Evolutionary conservation across 2,113 vertebrate genomes (phyloP).

Genomic region (Diglossa brunneiventris): DNA sequence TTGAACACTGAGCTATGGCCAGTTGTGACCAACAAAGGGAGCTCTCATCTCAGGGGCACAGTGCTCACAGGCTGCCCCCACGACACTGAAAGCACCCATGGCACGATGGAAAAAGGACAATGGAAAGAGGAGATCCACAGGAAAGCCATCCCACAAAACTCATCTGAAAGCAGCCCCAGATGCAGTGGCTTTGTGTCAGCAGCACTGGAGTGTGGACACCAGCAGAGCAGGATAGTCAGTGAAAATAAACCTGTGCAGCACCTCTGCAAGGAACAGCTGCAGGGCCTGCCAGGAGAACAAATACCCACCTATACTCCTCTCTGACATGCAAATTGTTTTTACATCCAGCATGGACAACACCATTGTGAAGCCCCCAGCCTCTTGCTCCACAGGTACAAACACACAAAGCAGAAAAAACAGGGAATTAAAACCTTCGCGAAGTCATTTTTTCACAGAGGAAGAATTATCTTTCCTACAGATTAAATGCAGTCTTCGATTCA

Average conservation of each 20-base stretch:
- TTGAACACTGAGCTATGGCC: not conserved
- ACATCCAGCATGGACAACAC: not conserved
- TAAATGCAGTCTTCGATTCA: not conserved
- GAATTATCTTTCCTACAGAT: not conserved
- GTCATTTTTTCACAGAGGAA: not conserved
- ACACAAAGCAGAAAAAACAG: accelerated
- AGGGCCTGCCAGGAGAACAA: not conserved
- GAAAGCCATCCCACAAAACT: not conserved
- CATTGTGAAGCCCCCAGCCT: not conserved
- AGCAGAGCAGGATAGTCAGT: not conserved
- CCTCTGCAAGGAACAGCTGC: not conserved
- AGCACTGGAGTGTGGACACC: accelerated
- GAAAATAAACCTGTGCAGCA: not conserved
- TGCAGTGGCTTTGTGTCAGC: not conserved
- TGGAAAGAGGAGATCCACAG: not conserved
- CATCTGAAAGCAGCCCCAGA: not conserved
- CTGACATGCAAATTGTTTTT: not conserved
- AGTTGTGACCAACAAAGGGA: not conserved
- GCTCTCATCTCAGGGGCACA: not conserved
- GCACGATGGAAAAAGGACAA: not conserved
- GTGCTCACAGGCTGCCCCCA: not conserved
- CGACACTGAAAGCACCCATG: not conserved
- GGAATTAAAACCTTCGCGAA: not conserved
- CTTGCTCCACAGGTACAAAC: not conserved
- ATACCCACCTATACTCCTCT: not conserved